A percentile compares a stretch with the other conserved stretches of the same genome.
phyloP scores from a whole-genome alignment of 2,888 invertebrate genomes.

The Pterostichus madidus region DNA sequence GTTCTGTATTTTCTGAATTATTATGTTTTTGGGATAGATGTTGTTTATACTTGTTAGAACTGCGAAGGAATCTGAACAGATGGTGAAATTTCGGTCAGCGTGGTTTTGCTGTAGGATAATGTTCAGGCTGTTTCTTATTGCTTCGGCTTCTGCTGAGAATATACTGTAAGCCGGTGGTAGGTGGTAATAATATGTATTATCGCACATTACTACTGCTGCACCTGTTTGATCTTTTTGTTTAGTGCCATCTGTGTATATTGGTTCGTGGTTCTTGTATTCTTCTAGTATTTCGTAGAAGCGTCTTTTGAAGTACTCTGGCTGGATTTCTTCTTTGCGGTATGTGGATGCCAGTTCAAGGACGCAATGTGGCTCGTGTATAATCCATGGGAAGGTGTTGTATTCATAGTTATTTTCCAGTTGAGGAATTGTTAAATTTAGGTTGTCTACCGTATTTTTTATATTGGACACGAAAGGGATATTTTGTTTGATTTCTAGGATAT shows the following conservation, averaged over 20 bases:
- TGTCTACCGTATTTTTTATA: not conserved
- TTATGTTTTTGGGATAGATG: not conserved
- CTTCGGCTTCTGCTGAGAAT: not conserved
- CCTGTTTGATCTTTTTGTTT: not conserved
- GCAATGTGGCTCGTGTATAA: not conserved
- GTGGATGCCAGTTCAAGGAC: not conserved
- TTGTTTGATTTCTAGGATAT: not conserved
- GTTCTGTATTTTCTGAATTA: not conserved
- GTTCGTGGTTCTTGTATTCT: not conserved
- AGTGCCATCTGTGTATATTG: not conserved
- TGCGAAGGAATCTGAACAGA: not conserved
- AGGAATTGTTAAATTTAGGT: not conserved
- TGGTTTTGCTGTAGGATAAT: not conserved
- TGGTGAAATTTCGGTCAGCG: not conserved
- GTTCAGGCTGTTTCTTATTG: not conserved
- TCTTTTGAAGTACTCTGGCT: not conserved
- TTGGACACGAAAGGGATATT: not conserved
- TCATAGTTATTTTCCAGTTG: not conserved
- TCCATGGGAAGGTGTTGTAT: not conserved
- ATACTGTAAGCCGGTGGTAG: too few species aligned
- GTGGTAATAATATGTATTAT: too few species aligned
- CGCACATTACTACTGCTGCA: not conserved
- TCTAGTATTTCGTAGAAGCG: not conserved
- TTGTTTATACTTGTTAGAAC: not conserved
- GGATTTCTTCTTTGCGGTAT: not conserved